These are phyloP conservation scores for Tamias sibiricus DNA, from an alignment of 2,113 vertebrate genomes.

Conservation along the genomic window DNA sequence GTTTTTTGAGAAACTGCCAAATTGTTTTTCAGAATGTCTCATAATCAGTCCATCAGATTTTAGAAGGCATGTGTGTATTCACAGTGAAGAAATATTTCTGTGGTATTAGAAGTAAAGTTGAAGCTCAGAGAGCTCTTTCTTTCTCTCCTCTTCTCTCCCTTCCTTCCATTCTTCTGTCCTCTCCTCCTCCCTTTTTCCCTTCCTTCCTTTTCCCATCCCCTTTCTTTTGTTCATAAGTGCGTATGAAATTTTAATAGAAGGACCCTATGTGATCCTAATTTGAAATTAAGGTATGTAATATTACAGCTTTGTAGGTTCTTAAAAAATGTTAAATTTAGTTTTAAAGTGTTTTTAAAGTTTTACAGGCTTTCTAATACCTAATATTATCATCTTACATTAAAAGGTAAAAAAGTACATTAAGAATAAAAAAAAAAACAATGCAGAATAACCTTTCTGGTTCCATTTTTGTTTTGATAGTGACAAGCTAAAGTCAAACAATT, in stretches of 20 bases:
- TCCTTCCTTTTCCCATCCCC: neutral
- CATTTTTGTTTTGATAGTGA: neutral
- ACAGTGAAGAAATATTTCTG: neutral
- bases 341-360: neutral
- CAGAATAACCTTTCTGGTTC: neutral
- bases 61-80: neutral
- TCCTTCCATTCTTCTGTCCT: too few species aligned
- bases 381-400: neutral
- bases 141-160: neutral
- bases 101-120: neutral
- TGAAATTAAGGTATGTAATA: neutral
- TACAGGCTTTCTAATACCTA: neutral
- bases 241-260: neutral
- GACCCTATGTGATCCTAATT: neutral
- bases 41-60: neutral
- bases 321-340: neutral
- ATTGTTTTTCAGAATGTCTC: neutral
- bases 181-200: too few species aligned
- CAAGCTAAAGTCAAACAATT: neutral
- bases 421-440: neutral
- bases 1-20: neutral
- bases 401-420: neutral
- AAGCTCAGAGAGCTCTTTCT: neutral
- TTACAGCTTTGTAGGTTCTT: neutral
- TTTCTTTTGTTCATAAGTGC: neutral